Conservation (phyloP, 64 coral and sea anemone species). For the Acropora tenuis region DNA sequence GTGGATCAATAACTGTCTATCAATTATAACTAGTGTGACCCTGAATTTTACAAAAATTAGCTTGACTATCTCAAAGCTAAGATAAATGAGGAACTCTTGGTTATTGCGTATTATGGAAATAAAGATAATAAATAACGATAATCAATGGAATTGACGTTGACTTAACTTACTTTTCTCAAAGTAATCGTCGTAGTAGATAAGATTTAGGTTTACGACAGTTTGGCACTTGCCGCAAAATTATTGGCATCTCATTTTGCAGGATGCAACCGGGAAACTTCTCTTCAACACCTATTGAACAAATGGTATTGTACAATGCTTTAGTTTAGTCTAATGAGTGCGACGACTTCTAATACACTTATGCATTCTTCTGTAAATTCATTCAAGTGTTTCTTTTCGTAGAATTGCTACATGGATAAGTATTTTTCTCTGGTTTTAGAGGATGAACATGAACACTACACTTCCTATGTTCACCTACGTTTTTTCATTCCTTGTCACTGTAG, state of each 20-base stretch:
- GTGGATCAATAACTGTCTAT: constrained; percentile 15
- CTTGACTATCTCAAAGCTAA: constrained; percentile 15
- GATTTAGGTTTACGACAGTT: neutral
- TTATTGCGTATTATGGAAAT: constrained; percentile 30
- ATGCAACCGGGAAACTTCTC: neutral
- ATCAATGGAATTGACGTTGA: neutral
- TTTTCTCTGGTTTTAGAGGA: neutral
- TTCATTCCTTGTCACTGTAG: neutral
- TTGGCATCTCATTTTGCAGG: neutral
- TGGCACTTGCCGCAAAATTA: neutral
- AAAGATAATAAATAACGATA: neutral
- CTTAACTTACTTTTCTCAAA: constrained; percentile 25
- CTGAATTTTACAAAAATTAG: neutral
- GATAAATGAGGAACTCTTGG: constrained; percentile 2
- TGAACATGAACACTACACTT: constrained; percentile 4
- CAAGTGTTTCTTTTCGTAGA: constrained; percentile 14
- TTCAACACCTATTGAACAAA: constrained; percentile 22
- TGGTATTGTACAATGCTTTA: neutral
- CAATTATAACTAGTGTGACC: constrained; percentile 8
- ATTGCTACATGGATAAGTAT: neutral
- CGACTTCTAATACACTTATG: neutral
- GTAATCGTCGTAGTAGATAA: constrained; percentile 20
- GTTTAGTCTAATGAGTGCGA: neutral
- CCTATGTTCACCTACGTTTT: constrained; percentile 23
- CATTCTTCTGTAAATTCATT: neutral